phyloP scores from a whole-genome alignment of 2,888 invertebrate species.

The Macaria notata region DNA sequence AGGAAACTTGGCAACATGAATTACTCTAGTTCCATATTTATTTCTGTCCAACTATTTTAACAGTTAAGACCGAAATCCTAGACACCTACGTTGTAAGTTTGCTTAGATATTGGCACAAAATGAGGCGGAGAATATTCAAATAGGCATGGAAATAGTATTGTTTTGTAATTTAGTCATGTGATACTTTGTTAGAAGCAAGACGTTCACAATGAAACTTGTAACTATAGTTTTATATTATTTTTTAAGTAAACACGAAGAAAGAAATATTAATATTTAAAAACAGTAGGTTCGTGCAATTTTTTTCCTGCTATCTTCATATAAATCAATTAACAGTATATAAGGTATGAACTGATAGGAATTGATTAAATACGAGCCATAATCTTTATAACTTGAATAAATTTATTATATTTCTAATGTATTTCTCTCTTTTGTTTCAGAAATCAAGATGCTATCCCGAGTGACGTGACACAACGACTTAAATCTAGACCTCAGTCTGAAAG shows the following conservation, averaged over 20 bases:
- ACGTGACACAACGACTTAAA: conserved; percentile 19
- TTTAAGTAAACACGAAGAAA: no score
- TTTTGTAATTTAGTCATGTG: neutral
- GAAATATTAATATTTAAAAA: no score
- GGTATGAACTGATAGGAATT: no score
- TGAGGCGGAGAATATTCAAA: neutral
- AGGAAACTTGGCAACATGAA: conserved; percentile 11
- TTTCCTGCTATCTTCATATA: no score
- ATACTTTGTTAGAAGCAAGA: no score
- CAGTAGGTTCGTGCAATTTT: no score
- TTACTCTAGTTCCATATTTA: conserved; percentile 18
- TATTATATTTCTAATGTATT: no score
- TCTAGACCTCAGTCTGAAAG: neutral
- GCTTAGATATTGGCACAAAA: conserved; percentile 12
- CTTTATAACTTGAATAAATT: no score
- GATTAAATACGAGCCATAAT: no score
- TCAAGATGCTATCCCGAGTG: conserved; percentile 25
- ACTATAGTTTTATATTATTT: no score
- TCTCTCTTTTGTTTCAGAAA: conserved; percentile 31
- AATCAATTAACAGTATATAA: no score
- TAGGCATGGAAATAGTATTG: conserved; percentile 2
- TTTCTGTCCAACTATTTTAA: conserved; percentile 24
- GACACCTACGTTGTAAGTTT: conserved; percentile 3
- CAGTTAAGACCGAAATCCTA: conserved; percentile 43
- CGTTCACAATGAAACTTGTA: no score